These are phyloP conservation scores for Zootoca vivipara DNA, from an alignment of 2,113 vertebrate species.

Conservation along the genomic window DNA sequence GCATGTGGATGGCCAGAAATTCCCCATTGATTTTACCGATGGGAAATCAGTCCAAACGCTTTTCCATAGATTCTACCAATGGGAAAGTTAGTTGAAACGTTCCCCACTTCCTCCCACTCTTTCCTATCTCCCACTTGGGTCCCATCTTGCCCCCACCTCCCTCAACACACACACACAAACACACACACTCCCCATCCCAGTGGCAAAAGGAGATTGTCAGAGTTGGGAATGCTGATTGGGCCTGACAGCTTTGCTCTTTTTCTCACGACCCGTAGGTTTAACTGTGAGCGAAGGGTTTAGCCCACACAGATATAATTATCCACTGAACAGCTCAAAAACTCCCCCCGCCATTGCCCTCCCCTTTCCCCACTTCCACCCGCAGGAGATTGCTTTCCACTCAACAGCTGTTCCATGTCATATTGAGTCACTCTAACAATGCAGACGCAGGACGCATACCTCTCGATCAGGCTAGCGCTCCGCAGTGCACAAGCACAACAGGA, in stretches of 20 bases:
- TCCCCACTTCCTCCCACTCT: background rate
- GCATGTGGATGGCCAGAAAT: too few relatives aligned
- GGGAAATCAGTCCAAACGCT: background rate
- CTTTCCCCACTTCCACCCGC: background rate
- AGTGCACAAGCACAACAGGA: background rate
- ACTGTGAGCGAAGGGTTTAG: conserved; percentile 28
- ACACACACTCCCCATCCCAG: background rate
- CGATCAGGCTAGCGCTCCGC: accelerated
- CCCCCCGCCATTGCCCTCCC: too few relatives aligned
- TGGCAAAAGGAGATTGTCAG: conserved; percentile 37
- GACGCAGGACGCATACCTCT: background rate
- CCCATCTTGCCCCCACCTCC: background rate
- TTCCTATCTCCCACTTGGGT: background rate
- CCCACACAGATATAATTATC: background rate
- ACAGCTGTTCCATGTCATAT: conserved; percentile 65
- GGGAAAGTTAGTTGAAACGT: background rate
- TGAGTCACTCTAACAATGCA: accelerated
- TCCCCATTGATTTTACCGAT: too few relatives aligned
- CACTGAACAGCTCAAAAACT: conserved; percentile 3
- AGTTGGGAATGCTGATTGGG: conserved; percentile 73
- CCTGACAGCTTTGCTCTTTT: conserved; percentile 84
- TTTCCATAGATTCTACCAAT: too few relatives aligned
- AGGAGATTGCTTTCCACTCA: conserved; percentile 20
- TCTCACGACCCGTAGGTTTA: conserved; percentile 70
- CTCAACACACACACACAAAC: background rate